Percentiles rank a stretch among this genome's conserved stretches.
Evolutionary conservation across 2,113 vertebrate genomes (phyloP).

Genomic region (Sylvietta virens): DNA sequence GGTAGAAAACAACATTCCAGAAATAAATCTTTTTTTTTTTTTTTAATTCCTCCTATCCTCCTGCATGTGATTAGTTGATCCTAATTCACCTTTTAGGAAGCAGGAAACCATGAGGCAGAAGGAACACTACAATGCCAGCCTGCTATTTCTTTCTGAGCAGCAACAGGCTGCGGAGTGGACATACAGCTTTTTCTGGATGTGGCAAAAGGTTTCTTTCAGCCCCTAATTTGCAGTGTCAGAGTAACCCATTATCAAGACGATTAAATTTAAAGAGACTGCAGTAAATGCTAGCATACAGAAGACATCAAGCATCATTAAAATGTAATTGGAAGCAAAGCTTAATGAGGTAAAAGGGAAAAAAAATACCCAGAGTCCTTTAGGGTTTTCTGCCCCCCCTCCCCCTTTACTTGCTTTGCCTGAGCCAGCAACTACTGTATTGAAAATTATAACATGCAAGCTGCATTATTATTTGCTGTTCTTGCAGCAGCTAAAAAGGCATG

Average conservation of each 20-base stretch:
- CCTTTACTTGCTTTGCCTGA: background rate
- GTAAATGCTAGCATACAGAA: slow-evolving; percentile 74
- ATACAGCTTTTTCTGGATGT: slow-evolving; percentile 37
- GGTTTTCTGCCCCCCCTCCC: background rate
- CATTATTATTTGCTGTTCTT: slow-evolving; percentile 2
- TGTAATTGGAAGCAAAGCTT: slow-evolving; percentile 76
- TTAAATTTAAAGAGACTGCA: slow-evolving; percentile 80
- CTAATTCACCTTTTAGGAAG: background rate
- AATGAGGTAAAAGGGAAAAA: slow-evolving; percentile 72
- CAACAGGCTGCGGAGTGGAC: slow-evolving; percentile 3
- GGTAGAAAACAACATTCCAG: background rate
- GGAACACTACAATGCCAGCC: background rate
- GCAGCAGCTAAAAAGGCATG: background rate
- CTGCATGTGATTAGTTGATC: background rate
- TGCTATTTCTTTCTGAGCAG: background rate
- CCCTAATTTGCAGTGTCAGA: slow-evolving; percentile 74
- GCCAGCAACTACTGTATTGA: background rate
- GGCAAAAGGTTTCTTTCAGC: slow-evolving; percentile 65
- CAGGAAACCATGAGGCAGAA: background rate
- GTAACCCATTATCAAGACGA: slow-evolving; percentile 74
- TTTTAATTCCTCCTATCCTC: background rate
- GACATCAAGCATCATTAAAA: slow-evolving; percentile 78
- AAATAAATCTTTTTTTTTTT: background rate
- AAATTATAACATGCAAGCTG: slow-evolving; percentile 25
- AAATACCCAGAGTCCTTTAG: slow-evolving; percentile 51